Conservation (phyloP, 2,888 invertebrate species). For the Tachina fera region DNA sequence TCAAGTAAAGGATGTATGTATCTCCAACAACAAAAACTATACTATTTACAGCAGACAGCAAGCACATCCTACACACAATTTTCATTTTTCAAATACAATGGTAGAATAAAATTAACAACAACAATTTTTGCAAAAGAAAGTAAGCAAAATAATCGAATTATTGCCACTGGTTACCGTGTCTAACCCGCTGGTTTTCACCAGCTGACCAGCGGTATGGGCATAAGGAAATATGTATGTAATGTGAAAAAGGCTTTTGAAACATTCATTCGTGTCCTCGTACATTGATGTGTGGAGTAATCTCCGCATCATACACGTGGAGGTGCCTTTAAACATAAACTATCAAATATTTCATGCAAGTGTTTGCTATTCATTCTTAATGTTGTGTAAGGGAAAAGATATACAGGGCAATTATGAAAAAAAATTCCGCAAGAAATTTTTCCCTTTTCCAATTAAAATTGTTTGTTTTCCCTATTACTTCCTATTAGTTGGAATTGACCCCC, state of each 20-base stretch:
- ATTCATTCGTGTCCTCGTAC: conserved; percentile 37
- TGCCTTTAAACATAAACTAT: conserved; percentile 30
- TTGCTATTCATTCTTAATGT: conserved; percentile 23
- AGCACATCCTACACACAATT: conserved; percentile 49
- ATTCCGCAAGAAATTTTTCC: too few relatives aligned
- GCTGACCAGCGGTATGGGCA: conserved; percentile 14
- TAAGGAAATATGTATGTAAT: conserved; percentile 47
- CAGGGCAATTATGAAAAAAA: too few relatives aligned
- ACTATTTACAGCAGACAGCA: conserved; percentile 56
- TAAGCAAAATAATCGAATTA: conserved; percentile 79
- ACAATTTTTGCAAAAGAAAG: conserved; percentile 61
- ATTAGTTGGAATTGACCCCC: too few relatives aligned
- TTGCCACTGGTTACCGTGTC: conserved; percentile 78
- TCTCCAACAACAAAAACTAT: conserved; percentile 61
- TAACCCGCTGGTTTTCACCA: conserved; percentile 15
- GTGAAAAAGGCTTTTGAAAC: conserved; percentile 52
- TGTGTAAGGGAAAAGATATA: conserved; percentile 6
- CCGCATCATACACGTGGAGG: neutral
- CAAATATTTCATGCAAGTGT: conserved; percentile 45
- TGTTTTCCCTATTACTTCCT: too few relatives aligned
- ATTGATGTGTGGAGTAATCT: conserved; percentile 2
- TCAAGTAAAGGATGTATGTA: conserved; percentile 53
- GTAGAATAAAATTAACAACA: conserved; percentile 35
- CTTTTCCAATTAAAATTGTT: too few relatives aligned
- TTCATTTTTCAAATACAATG: conserved; percentile 47